phyloP scores from a whole-genome alignment of 2,797 vertebrate genomes.

The Zenarchopterus dispar region DNA sequence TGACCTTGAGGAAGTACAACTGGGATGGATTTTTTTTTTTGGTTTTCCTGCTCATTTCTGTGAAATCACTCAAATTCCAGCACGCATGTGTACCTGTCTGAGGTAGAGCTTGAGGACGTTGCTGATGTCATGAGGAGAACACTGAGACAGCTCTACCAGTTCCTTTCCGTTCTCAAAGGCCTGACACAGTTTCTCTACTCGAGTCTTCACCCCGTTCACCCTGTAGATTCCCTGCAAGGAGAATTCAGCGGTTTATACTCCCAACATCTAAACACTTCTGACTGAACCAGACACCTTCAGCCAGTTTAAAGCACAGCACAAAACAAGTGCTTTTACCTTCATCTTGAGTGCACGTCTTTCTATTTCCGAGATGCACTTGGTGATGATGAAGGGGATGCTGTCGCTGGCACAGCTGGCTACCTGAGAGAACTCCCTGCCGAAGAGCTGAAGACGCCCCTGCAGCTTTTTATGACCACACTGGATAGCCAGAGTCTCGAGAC shows the following conservation, averaged over 20 bases:
- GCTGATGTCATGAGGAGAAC: constrained; percentile 95
- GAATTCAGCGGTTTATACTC: neutral
- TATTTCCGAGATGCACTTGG: constrained; percentile 92
- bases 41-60: no score
- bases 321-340: constrained; percentile 82
- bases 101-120: constrained; percentile 98
- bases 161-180: constrained; percentile 96
- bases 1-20: no score
- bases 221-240: constrained; percentile 92
- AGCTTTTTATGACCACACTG: constrained; percentile 97
- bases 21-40: no score
- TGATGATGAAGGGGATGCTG: constrained; percentile 92
- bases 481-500: constrained; percentile 95
- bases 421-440: constrained; percentile 88
- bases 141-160: constrained; percentile 94
- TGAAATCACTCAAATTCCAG: no score
- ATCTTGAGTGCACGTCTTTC: constrained; percentile 90
- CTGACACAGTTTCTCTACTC: constrained; percentile 97
- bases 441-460: constrained; percentile 91
- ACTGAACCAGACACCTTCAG: neutral
- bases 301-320: neutral
- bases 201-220: constrained; percentile 95
- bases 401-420: constrained; percentile 81
- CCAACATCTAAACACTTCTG: neutral
- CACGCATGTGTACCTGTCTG: constrained; percentile 85